Base-by-base conservation (phyloP, 1,140 invertebrate genomes). In the Aplysia californica region DNA sequence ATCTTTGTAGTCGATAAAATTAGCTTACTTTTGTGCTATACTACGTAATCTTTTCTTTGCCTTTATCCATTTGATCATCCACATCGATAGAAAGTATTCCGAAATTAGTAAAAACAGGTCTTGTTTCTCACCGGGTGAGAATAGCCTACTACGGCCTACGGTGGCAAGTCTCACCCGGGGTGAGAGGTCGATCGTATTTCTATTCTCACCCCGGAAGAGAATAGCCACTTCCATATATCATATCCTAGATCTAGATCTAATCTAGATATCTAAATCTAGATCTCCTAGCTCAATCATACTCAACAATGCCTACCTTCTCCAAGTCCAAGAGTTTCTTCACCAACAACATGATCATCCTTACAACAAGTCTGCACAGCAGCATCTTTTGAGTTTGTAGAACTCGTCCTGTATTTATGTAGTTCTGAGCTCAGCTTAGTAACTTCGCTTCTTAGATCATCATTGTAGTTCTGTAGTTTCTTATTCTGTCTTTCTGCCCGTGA, bases 391-490 rank as follows among this genome's bases (percentile, higher is more conserved):
- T 21, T 67, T 67, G 15, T 26, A 67, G n/a, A n/a, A n/a, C n/a
- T n/a, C n/a, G 1, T 67, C 3, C 38, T 26, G 41, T 21, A 39
- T 3, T n/a, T 5, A 39, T 67, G 65, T 18, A 67, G 15, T 55
- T 69, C 3, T 26, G 67, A 44, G 56, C 67, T 69, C 1, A 69
- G 38, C 4, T 23, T 5, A 33, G 6, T 3, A 2, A 69, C 23
- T 69, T 69, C 67, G 26, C 56, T 50, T 31, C 67, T 6, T n/a
- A 69, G 41, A 69, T 69, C 67, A 29, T 69, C 67, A 55, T 69
- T 69, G 35, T 69, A 69, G 4, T 31, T 44, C 26, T 69, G 50
- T 3, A 50, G n/a, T 55, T 31, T 69, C n/a, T 69, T 50, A 18
- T 55, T 29, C 15, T 55, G 26, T 50, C 67, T 50, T 39, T 69